Evolutionary conservation across 2,888 invertebrate genomes (phyloP).

Genomic region (Metopia argyrocephala): DNA sequence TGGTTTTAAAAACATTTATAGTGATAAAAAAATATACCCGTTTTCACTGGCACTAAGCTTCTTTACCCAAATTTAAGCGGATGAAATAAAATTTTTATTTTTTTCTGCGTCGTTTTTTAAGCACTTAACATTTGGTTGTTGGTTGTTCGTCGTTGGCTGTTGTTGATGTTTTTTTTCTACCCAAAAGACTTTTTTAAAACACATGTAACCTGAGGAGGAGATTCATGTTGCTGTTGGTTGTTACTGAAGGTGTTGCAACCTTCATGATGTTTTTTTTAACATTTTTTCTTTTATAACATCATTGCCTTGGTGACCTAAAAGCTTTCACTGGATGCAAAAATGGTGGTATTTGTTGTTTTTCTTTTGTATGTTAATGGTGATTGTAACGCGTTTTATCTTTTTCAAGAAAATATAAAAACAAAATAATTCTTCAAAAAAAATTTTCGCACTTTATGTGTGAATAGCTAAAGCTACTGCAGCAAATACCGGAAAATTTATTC

Average conservation of each 20-base stretch:
- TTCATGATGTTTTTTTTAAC: background rate
- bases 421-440: no score
- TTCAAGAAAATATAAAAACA: background rate
- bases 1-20: background rate
- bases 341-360: background rate
- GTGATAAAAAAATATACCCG: background rate
- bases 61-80: background rate
- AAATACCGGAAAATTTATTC: background rate
- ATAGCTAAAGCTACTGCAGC: background rate
- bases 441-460: background rate
- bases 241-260: background rate
- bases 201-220: background rate
- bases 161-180: background rate
- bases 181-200: slow-evolving; percentile 5
- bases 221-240: slow-evolving; percentile 6
- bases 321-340: background rate
- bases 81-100: background rate
- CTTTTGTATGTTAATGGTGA: slow-evolving; percentile 20
- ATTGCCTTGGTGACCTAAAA: slow-evolving; percentile 18
- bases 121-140: slow-evolving; percentile 14
- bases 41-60: no score
- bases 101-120: background rate
- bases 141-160: background rate
- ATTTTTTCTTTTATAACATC: background rate
- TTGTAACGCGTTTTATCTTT: background rate